Percentiles rank a stretch among this genome's conserved stretches.
phyloP scores from a whole-genome alignment of 2,888 invertebrate species.

The Anoncus sp. region DNA sequence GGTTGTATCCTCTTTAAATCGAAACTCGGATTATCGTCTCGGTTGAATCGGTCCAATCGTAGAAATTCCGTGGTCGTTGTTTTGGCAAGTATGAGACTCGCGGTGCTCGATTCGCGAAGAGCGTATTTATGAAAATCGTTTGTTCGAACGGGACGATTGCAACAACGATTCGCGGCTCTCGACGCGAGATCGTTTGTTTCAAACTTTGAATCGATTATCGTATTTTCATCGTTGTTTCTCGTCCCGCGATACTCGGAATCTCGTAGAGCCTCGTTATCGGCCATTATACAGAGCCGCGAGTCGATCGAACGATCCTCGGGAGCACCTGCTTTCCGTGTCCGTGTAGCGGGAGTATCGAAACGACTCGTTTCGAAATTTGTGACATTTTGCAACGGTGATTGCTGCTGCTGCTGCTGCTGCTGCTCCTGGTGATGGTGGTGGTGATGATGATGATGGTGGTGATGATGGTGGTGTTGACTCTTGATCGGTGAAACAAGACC shows the following conservation, averaged over 20 bases:
- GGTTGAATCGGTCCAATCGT: slow-evolving; percentile 67
- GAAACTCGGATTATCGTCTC: slow-evolving; percentile 53
- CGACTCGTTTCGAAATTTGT: slow-evolving; percentile 74
- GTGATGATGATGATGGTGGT: not conserved
- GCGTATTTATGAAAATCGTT: slow-evolving; percentile 73
- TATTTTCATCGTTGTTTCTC: slow-evolving; percentile 70
- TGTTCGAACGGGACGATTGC: too few species aligned
- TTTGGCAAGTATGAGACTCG: slow-evolving; percentile 81
- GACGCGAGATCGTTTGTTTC: slow-evolving; percentile 73
- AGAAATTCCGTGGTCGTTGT: slow-evolving; percentile 81
- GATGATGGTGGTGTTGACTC: slow-evolving; percentile 72
- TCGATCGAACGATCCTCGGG: slow-evolving; percentile 12
- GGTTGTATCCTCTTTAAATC: slow-evolving; percentile 80
- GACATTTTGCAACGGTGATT: slow-evolving; percentile 74
- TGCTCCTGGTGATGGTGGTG: slow-evolving; percentile 68
- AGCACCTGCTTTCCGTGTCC: too few species aligned
- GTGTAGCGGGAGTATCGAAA: too few species aligned
- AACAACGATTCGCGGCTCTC: slow-evolving; percentile 75
- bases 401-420: not conserved
- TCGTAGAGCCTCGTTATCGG: too few species aligned
- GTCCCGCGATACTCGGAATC: not conserved
- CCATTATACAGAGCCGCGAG: too few species aligned
- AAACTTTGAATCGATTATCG: slow-evolving; percentile 27
- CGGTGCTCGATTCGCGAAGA: slow-evolving; percentile 80
- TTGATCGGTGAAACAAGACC: slow-evolving; percentile 80